phyloP scores from a whole-genome alignment of 2,113 vertebrate genomes.

The Vulpes ferrilata region DNA sequence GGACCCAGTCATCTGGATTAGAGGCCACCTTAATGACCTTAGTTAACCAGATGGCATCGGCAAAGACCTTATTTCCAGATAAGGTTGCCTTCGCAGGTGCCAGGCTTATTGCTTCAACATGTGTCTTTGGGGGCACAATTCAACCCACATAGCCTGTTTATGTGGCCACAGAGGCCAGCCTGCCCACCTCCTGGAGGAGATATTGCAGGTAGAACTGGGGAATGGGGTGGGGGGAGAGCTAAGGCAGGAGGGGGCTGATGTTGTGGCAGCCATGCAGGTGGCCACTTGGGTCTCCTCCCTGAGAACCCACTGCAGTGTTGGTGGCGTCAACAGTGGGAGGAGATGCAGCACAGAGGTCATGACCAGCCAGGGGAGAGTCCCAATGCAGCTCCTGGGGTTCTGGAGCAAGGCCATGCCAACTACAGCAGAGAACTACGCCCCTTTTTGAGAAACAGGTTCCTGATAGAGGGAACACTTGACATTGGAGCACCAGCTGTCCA shows the following conservation, averaged over 20 bases:
- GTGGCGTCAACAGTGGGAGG: fast-evolving
- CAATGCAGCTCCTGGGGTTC: neutral
- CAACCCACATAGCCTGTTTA: neutral
- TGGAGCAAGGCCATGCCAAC: neutral
- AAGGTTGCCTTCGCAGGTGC: neutral
- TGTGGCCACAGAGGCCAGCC: neutral
- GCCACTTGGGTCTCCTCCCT: neutral
- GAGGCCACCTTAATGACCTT: neutral
- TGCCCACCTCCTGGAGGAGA: neutral
- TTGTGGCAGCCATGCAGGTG: neutral
- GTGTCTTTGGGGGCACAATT: neutral
- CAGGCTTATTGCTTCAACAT: neutral
- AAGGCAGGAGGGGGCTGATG: neutral
- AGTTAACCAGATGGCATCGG: no score
- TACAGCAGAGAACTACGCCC: neutral
- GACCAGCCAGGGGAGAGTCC: neutral
- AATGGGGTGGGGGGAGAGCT: neutral
- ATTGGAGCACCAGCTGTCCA: neutral
- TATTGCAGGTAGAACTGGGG: neutral
- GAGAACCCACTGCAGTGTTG: neutral
- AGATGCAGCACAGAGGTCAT: neutral
- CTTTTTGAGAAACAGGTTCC: neutral
- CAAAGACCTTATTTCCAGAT: neutral
- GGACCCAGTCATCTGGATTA: neutral
- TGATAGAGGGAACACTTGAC: neutral